phyloP scores from a whole-genome alignment of 2,113 vertebrate genomes.

The Pelmatolapia mariae region DNA sequence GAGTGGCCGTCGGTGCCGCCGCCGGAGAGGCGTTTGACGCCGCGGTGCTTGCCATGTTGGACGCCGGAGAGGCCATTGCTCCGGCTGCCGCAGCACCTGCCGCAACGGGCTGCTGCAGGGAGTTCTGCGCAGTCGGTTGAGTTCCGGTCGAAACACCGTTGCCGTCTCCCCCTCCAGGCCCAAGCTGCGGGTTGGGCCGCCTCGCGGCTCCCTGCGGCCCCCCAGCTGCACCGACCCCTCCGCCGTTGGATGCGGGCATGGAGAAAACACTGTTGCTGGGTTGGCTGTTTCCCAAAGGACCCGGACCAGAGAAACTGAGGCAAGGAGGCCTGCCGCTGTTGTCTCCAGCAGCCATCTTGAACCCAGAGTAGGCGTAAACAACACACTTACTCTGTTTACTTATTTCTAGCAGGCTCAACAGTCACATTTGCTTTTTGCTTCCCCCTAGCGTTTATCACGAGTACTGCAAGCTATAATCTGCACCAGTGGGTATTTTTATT shows the following conservation, averaged over 20 bases:
- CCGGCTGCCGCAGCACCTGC: slow-evolving; percentile 59
- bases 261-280: slow-evolving; percentile 73
- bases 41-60: slow-evolving; percentile 64
- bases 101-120: slow-evolving; percentile 62
- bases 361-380: slow-evolving; percentile 67
- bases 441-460: neutral
- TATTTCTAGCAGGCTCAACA: neutral
- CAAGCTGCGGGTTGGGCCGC: slow-evolving; percentile 72
- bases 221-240: slow-evolving; percentile 42
- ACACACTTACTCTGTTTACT: slow-evolving; percentile 34
- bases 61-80: slow-evolving; percentile 61
- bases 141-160: slow-evolving; percentile 63
- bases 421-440: neutral
- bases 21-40: slow-evolving; percentile 58
- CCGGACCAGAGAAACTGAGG: slow-evolving; percentile 70
- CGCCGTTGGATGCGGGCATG: slow-evolving; percentile 70
- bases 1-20: slow-evolving; percentile 46
- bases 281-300: slow-evolving; percentile 72
- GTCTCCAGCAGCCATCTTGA: slow-evolving; percentile 89
- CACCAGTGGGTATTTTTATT: neutral
- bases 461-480: neutral
- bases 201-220: slow-evolving; percentile 58
- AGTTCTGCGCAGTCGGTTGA: slow-evolving; percentile 66
- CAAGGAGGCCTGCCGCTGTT: slow-evolving; percentile 77
- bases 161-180: slow-evolving; percentile 71